Percentiles rank a stretch among this genome's conserved stretches.
phyloP scores from a whole-genome alignment of 2,113 vertebrate species.

The Tetrao urogallus region DNA sequence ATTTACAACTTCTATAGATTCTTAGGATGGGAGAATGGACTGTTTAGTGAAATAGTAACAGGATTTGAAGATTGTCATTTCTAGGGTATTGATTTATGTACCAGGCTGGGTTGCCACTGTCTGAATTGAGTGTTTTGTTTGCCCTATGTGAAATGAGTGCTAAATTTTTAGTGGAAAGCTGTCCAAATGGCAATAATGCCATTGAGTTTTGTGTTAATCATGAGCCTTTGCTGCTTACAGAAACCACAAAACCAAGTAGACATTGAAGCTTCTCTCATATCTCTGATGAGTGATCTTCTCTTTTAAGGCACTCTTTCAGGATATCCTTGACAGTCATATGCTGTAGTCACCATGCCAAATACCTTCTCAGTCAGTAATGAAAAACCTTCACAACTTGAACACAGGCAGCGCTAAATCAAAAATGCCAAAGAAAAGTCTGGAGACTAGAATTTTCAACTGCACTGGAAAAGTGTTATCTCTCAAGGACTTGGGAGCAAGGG shows the following conservation, averaged over 20 bases:
- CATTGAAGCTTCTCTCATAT: background rate
- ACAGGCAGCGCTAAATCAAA: background rate
- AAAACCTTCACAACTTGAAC: background rate
- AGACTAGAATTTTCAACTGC: background rate
- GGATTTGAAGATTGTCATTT: constrained; percentile 29
- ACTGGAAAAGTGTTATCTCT: background rate
- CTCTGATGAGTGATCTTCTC: background rate
- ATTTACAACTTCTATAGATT: constrained; percentile 33
- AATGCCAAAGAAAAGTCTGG: background rate
- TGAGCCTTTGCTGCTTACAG: background rate
- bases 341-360: background rate
- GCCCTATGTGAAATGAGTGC: background rate
- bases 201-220: constrained; percentile 5
- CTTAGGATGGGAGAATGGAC: background rate
- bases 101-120: background rate
- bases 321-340: constrained; percentile 3
- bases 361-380: background rate
- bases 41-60: constrained; percentile 24
- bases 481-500: background rate
- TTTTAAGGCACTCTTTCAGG: background rate
- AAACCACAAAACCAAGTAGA: background rate
- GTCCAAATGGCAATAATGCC: background rate
- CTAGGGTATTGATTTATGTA: background rate
- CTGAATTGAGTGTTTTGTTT: constrained; percentile 23
- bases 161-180: constrained; percentile 3